Evolutionary conservation across 2,888 invertebrate genomes (phyloP).

Genomic region (Lithophane leautieri): DNA sequence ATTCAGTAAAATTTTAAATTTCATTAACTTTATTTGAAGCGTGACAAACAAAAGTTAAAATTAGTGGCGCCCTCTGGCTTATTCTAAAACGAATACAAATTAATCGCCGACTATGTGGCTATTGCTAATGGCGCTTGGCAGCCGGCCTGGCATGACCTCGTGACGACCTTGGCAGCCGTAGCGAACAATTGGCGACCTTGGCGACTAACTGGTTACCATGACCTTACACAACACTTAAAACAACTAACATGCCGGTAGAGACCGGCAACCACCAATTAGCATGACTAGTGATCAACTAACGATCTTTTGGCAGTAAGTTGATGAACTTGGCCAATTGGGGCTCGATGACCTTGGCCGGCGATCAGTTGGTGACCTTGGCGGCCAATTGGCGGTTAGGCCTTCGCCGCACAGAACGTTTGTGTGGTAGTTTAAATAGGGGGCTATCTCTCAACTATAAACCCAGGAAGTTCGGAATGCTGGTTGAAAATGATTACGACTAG

Average conservation of each 20-base stretch:
- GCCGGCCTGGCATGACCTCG: conserved; percentile 72
- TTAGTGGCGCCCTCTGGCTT: conserved; percentile 86
- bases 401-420: conserved; percentile 40
- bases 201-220: conserved; percentile 65
- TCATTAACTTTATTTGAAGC: conserved; percentile 87
- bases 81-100: conserved; percentile 90
- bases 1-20: conserved; percentile 79
- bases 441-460: conserved; percentile 18
- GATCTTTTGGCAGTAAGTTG: conserved; percentile 74
- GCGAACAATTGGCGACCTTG: conserved; percentile 67
- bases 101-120: conserved; percentile 89
- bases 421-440: conserved; percentile 15
- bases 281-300: conserved; percentile 71
- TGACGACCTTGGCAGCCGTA: conserved; percentile 69
- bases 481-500: conserved; percentile 14
- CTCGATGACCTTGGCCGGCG: conserved; percentile 60
- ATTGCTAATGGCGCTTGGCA: conserved; percentile 86
- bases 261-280: conserved; percentile 69
- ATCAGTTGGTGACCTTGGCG: conserved; percentile 69
- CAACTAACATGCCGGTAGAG: conserved; percentile 62
- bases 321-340: conserved; percentile 68
- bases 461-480: conserved; percentile 16
- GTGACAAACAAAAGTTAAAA: conserved; percentile 83
- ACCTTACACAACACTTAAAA: conserved; percentile 67
- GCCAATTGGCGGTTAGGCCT: conserved; percentile 65